These are phyloP conservation scores for Sitobion miscanthi DNA, from an alignment of 1,140 invertebrate species.

Conservation along the genomic window DNA sequence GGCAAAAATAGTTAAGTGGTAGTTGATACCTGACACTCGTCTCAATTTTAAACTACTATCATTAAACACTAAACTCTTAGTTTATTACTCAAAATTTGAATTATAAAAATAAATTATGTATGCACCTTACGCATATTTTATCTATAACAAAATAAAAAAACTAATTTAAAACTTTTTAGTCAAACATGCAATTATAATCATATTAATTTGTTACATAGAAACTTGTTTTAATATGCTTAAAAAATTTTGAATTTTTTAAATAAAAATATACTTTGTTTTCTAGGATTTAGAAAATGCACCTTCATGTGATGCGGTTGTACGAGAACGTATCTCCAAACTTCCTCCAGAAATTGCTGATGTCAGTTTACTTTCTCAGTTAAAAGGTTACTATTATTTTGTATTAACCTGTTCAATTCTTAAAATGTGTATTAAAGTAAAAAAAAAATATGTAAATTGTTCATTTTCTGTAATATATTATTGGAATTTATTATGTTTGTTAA, in stretches of 20 bases:
- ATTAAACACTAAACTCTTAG: neutral
- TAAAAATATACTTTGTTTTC: conserved; percentile 61
- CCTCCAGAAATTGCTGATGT: conserved; percentile 95
- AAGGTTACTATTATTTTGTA: conserved; percentile 67
- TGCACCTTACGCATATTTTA: too few relatives aligned
- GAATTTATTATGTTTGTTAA: conserved; percentile 1
- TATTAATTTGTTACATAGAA: neutral
- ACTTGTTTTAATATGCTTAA: neutral
- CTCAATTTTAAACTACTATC: neutral
- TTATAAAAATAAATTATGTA: neutral
- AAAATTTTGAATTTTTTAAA: neutral
- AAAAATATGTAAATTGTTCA: neutral
- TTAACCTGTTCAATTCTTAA: neutral
- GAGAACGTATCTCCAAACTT: conserved; percentile 91
- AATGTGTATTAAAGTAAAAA: neutral
- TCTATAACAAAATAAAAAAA: neutral
- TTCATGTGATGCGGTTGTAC: conserved; percentile 88
- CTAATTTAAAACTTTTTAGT: neutral
- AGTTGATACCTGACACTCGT: neutral
- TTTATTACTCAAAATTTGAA: neutral
- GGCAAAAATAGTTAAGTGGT: neutral
- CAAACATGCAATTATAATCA: neutral
- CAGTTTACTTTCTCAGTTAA: conserved; percentile 79
- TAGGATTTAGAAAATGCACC: conserved; percentile 91
- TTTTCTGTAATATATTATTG: conserved; percentile 20